phyloP scores from a whole-genome alignment of 2,113 vertebrate genomes.

The Thermophis baileyi region DNA sequence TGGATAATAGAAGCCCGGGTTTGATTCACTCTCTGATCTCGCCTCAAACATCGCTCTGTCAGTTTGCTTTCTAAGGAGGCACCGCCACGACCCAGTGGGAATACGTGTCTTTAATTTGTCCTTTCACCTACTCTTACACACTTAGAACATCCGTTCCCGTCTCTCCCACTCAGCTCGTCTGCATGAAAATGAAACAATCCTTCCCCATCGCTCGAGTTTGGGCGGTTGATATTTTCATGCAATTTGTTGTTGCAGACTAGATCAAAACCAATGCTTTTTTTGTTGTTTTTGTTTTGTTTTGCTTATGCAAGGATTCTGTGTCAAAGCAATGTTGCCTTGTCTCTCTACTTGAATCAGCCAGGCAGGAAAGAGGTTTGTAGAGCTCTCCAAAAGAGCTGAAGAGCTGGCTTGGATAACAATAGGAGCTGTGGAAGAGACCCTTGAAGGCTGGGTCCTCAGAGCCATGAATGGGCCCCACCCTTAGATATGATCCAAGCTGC shows the following conservation, averaged over 20 bases:
- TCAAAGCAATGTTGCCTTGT: constrained; percentile 50
- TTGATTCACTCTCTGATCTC: constrained; percentile 26
- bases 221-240: background rate
- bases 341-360: constrained; percentile 19
- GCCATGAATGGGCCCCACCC: background rate
- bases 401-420: background rate
- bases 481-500: background rate
- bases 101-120: constrained; percentile 57
- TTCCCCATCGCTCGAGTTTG: no score
- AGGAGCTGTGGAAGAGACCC: background rate
- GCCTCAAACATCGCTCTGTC: constrained; percentile 14
- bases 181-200: background rate
- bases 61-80: constrained; percentile 51
- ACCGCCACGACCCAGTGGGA: constrained; percentile 21
- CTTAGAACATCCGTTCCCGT: background rate
- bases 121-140: constrained; percentile 22
- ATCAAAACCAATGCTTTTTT: background rate
- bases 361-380: background rate
- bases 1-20: constrained; percentile 10
- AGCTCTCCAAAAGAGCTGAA: background rate
- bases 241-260: background rate
- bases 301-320: constrained; percentile 53
- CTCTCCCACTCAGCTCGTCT: background rate
- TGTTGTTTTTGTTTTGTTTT: background rate
- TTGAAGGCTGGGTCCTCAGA: background rate